Evolutionary conservation across 2,113 vertebrate genomes (phyloP), one percentile per base, ranked within the genome.

Genomic region (Clarias macrocephalus): DNA sequence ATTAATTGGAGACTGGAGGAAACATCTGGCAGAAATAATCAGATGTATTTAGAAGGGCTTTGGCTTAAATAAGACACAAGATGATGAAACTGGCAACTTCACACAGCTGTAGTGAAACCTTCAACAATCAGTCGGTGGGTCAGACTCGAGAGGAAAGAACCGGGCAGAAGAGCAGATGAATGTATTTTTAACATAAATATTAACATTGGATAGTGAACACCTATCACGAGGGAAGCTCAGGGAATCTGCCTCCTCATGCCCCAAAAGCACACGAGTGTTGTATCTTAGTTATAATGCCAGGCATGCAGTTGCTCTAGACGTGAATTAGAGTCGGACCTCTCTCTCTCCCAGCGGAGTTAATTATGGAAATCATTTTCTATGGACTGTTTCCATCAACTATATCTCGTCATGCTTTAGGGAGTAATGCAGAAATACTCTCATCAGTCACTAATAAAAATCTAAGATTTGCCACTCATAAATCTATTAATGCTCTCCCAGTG

Each of bases 301-400:
- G 68, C 70, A 90, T 87, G 83, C 73, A 57, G 33, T 81, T 62
- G 80, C 88, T 87, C 25, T 82, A 60, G 62, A 79, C 30, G 21
- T 62, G 63, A 89, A 86, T 83, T 85, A 25, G 84, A 81, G 81
- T 66, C 21, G 70, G 65, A 70, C 28, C 59, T 84, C 52, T 86
- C 56, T 84, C 56, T 84, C 80, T 85, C 86, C 81, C 88, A 84
- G 88, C 80, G 59, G 88, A 89, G 85, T 82, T 90, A 90, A 89
- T 91, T 88, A 89, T 37, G 82, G 75, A 84, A 84, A 86, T 85
- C 60, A 88, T 85, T 90, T 90, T 86, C 89, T 82, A 84, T 42
- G 52, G 56, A 83, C 82, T 83, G 86, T 86, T 90, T 90, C 82
- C 85, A 90, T 85, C 86, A 90, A 86, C 84, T 86, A 84, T 82